A percentile compares a stretch with the other conserved stretches of the same genome.
phyloP scores from a whole-genome alignment of 2,888 invertebrate species.

The Pandemis heparana region DNA sequence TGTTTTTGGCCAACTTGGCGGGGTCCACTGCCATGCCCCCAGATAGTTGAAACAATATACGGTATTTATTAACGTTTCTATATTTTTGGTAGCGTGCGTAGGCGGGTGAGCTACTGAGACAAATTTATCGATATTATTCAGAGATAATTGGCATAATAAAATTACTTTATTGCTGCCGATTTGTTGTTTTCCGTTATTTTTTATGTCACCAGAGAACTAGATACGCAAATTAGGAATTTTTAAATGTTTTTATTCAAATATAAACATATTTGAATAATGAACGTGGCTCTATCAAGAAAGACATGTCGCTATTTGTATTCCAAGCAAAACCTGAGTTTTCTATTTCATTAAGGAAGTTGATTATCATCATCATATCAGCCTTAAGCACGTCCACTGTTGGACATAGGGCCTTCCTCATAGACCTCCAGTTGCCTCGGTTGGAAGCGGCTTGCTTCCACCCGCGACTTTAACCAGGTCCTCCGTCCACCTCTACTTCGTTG shows the following conservation, averaged over 20 bases:
- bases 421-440: too few relatives aligned
- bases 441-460: too few relatives aligned
- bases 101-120: conserved; percentile 42
- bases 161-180: conserved; percentile 28
- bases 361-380: too few relatives aligned
- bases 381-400: too few relatives aligned
- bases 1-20: too few relatives aligned
- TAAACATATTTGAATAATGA: not conserved
- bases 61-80: not conserved
- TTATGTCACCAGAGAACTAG: conserved; percentile 12
- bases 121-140: conserved; percentile 41
- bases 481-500: too few relatives aligned
- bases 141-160: conserved; percentile 45
- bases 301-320: not conserved
- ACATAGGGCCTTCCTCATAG: too few relatives aligned
- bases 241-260: not conserved
- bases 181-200: conserved; percentile 48
- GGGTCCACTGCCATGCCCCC: too few relatives aligned
- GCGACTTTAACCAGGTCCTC: too few relatives aligned
- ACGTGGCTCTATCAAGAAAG: too few relatives aligned
- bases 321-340: too few relatives aligned
- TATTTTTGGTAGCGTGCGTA: conserved; percentile 34
- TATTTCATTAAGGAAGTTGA: too few relatives aligned
- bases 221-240: not conserved
- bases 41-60: not conserved